These are phyloP conservation scores for Seira ritae DNA, from an alignment of 2,888 invertebrate species.

Conservation along the genomic window DNA sequence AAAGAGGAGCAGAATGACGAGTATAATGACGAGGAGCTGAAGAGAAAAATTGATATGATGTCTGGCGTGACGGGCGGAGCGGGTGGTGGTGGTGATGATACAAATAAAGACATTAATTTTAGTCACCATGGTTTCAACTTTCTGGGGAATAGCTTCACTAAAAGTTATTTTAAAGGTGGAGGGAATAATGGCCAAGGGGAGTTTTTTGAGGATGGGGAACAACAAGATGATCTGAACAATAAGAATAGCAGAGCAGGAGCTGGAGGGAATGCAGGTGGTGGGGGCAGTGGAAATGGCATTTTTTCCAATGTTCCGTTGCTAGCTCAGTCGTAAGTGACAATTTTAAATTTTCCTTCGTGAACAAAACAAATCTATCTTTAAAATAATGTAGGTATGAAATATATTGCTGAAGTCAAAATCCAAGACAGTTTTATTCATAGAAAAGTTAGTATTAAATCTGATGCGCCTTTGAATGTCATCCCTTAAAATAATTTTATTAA, in stretches of 20 bases:
- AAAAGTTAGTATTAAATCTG: too few species aligned
- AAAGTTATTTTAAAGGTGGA: slow-evolving; percentile 29
- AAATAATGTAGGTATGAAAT: too few species aligned
- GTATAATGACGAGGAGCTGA: slow-evolving; percentile 53
- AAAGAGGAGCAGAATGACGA: slow-evolving; percentile 57
- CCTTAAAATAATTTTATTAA: too few species aligned
- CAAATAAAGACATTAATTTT: slow-evolving; percentile 57
- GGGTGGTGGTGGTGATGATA: slow-evolving; percentile 40
- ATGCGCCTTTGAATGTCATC: too few species aligned
- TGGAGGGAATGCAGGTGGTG: slow-evolving; percentile 29
- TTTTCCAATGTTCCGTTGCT: slow-evolving; percentile 68
- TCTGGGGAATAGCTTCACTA: slow-evolving; percentile 56
- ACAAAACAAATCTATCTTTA: too few species aligned
- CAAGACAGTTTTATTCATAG: too few species aligned
- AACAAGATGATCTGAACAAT: slow-evolving; percentile 51
- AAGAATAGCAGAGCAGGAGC: slow-evolving; percentile 40
- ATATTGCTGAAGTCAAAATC: too few species aligned
- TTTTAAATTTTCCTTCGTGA: slow-evolving; percentile 12
- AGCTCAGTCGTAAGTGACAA: slow-evolving; percentile 70
- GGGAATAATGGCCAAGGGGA: not conserved
- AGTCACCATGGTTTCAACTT: slow-evolving; percentile 57
- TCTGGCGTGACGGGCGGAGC: slow-evolving; percentile 27
- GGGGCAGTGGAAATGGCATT: slow-evolving; percentile 39
- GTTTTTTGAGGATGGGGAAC: slow-evolving; percentile 43
- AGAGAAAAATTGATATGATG: slow-evolving; percentile 53